A percentile compares a stretch with the other conserved stretches of the same genome.
Conservation (phyloP, 1,140 invertebrate species). For the Drosophila ironensis region DNA sequence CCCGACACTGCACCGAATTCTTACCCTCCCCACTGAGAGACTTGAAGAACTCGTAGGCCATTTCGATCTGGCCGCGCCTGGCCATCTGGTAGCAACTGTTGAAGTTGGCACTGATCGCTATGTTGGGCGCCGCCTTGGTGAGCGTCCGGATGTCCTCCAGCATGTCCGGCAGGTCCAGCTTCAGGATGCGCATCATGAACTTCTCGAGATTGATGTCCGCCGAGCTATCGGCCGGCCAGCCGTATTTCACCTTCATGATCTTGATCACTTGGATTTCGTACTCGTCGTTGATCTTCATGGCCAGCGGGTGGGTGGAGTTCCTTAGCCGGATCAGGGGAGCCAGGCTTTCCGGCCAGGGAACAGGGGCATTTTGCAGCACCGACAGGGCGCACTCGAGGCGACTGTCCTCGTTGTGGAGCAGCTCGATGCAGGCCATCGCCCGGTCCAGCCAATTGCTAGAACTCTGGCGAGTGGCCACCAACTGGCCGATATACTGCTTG, state of each 20-base stretch:
- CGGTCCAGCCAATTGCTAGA: slow-evolving; percentile 72
- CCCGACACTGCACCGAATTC: slow-evolving; percentile 17
- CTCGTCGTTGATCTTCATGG: slow-evolving; percentile 69
- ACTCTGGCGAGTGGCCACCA: slow-evolving; percentile 61
- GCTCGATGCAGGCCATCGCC: slow-evolving; percentile 62
- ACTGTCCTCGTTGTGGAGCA: slow-evolving; percentile 77
- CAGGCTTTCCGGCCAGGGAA: slow-evolving; percentile 70
- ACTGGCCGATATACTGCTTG: slow-evolving; percentile 65
- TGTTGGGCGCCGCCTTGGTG: slow-evolving; percentile 64
- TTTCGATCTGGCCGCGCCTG: slow-evolving; percentile 62
- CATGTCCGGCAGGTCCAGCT: slow-evolving; percentile 75
- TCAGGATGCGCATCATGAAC: slow-evolving; percentile 73
- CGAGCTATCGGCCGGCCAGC: slow-evolving; percentile 70
- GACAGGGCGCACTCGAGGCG: slow-evolving; percentile 68
- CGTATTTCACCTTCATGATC: slow-evolving; percentile 80
- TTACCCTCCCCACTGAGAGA: slow-evolving; percentile 32
- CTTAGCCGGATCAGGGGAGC: slow-evolving; percentile 63
- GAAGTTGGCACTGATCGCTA: slow-evolving; percentile 57
- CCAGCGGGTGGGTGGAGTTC: slow-evolving; percentile 72
- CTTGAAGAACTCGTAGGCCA: slow-evolving; percentile 69
- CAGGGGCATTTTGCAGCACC: slow-evolving; percentile 67
- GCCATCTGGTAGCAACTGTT: slow-evolving; percentile 76
- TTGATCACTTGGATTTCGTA: slow-evolving; percentile 79
- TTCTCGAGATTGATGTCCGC: slow-evolving; percentile 64
- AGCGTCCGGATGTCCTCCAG: slow-evolving; percentile 66